Evolutionary conservation across 1,140 invertebrate species (phyloP), one percentile per base, ranked within the genome.

Genomic region (Cydia fagiglandana): DNA sequence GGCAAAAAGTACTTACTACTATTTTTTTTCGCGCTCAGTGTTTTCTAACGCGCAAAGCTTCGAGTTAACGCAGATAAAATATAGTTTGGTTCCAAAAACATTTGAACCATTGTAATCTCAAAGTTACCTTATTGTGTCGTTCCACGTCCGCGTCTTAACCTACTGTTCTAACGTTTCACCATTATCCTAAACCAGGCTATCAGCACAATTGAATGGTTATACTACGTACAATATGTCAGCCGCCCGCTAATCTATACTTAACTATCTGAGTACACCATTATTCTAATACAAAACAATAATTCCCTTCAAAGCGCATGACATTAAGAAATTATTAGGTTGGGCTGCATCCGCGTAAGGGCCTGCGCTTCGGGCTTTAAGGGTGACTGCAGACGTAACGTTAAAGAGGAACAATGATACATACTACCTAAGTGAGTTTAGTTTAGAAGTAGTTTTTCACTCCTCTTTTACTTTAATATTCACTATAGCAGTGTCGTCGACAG

Each of bases 271-370:
- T 82, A 84, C 83, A 82, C 86, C 83, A 89, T 90, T 90, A 89
- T 91, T 88, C 82, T 89, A 86, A 86, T 85, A 87, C 88, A 88
- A 90, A 91, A 91, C 87, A 91, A 90, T 91, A 91, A 90, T 91
- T 91, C 87, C 86, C 84, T 88, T 90, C 86, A 86, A 83, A 90
- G 84, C 85, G 88, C 86, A 90, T 90, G 90, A 88, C 88, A 91
- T 91, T 90, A 90, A 90, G 88, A 90, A 90, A 90, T 91, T 90
- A 89, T 90, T 90, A 89, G 88, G 88, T 91, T 88, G 86, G 77
- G 82, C 81, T 78, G 85, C 86, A 88, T 90, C 88, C 87, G 88
- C 86, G 85, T 88, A 91, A 88, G 87, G 85, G 86, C 81, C 81
- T 82, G 79, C 73, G 85, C 88, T 91, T 73, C 76, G 75, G 87